A percentile compares a stretch with the other conserved stretches of the same genome.
Evolutionary conservation across 2,797 vertebrate species (phyloP).

Genomic region (Sebastiscus albofasciatus): DNA sequence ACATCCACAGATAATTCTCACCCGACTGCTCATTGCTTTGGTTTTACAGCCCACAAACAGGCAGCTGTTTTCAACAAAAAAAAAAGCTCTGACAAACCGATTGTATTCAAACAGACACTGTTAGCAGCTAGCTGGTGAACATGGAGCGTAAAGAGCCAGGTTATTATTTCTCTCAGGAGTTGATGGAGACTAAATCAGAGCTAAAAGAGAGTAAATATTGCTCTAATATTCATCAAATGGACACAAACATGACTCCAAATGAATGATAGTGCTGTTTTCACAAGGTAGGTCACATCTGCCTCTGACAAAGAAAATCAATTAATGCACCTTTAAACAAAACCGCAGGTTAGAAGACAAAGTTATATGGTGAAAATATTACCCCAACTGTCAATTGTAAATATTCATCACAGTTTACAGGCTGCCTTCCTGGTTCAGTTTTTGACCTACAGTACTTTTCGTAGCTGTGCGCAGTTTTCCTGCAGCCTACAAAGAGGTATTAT

Average conservation of each 20-base stretch:
- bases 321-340: not conserved
- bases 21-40: not conserved
- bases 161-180: not conserved
- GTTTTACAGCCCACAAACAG: not conserved
- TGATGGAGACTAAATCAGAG: not conserved
- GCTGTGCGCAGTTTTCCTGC: not conserved
- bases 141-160: not conserved
- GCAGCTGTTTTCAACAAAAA: not conserved
- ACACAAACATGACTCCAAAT: not conserved
- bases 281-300: not conserved
- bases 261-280: not conserved
- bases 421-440: not conserved
- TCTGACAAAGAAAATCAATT: not conserved
- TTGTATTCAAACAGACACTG: too few relatives aligned
- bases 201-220: too few relatives aligned
- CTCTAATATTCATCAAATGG: not conserved
- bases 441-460: not conserved
- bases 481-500: too few relatives aligned
- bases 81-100: not conserved
- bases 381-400: not conserved
- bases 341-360: not conserved
- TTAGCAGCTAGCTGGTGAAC: not conserved
- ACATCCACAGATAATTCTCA: not conserved
- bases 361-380: not conserved
- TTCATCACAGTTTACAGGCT: not conserved